Evolutionary conservation across 2,888 invertebrate genomes (phyloP).

Genomic region (Malthinus seriepunctatus): DNA sequence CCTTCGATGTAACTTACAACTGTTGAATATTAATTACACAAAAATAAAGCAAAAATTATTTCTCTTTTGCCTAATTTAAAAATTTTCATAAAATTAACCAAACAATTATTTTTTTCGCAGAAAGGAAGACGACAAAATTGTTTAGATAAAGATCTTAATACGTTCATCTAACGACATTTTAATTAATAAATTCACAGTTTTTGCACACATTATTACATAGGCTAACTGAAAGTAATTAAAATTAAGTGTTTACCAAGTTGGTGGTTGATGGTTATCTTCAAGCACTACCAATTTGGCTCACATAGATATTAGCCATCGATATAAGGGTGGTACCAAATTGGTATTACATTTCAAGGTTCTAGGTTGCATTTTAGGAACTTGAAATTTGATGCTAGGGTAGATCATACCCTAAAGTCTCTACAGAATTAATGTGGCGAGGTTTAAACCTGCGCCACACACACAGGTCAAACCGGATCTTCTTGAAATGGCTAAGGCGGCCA

Average conservation of each 20-base stretch:
- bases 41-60: conserved; percentile 3
- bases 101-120: background rate
- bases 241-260: conserved; percentile 15
- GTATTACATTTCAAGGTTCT: too few species aligned
- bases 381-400: too few species aligned
- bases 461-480: too few species aligned
- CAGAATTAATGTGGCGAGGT: too few species aligned
- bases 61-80: background rate
- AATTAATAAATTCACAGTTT: conserved; percentile 40
- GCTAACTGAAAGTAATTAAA: conserved; percentile 41
- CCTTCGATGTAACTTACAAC: conserved; percentile 11
- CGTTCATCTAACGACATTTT: conserved; percentile 40
- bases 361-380: too few species aligned
- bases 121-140: conserved; percentile 2
- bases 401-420: too few species aligned
- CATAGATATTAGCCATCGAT: too few species aligned
- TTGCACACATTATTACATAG: conserved; percentile 45
- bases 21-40: background rate
- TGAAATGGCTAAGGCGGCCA: too few species aligned
- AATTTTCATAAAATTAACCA: background rate
- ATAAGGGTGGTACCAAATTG: too few species aligned
- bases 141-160: conserved; percentile 29
- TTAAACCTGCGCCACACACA: too few species aligned
- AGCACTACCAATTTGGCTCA: too few species aligned
- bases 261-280: background rate